Conservation (phyloP, 1,140 invertebrate genomes). For the Trypoxylus dichotomus region DNA sequence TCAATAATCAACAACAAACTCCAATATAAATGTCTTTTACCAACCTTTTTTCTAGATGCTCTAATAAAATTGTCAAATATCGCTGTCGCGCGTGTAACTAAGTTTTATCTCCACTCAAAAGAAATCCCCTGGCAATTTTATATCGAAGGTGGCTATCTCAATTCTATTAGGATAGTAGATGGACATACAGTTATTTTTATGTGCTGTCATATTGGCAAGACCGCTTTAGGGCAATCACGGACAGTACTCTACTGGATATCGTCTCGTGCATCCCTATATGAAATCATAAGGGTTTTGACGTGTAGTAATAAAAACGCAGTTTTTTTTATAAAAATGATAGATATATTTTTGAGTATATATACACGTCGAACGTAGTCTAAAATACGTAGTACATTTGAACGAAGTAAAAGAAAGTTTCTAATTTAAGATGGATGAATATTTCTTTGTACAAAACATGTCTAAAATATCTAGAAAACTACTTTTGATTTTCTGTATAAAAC, state of each 20-base stretch:
- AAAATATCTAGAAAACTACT: slow-evolving; percentile 55
- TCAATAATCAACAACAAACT: too few relatives aligned
- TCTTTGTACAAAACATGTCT: slow-evolving; percentile 52
- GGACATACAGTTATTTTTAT: slow-evolving; percentile 53
- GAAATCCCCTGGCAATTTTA: slow-evolving; percentile 36
- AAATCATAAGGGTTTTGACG: slow-evolving; percentile 9
- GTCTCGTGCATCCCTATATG: background rate
- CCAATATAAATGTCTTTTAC: background rate
- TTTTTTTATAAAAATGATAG: slow-evolving; percentile 31
- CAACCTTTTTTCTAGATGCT: background rate
- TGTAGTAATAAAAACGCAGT: slow-evolving; percentile 14
- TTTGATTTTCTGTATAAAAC: slow-evolving; percentile 53
- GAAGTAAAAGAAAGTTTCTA: slow-evolving; percentile 32
- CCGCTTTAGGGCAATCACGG: slow-evolving; percentile 38
- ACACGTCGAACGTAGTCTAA: slow-evolving; percentile 45
- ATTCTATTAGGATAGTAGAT: slow-evolving; percentile 50
- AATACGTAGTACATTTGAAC: slow-evolving; percentile 46
- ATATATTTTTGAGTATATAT: slow-evolving; percentile 36
- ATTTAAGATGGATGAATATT: slow-evolving; percentile 15
- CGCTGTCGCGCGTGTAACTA: slow-evolving; percentile 31
- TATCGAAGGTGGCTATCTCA: slow-evolving; percentile 50
- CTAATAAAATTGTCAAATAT: slow-evolving; percentile 25
- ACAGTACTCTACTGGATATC: background rate
- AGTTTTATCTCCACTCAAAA: slow-evolving; percentile 37
- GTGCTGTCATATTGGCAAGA: slow-evolving; percentile 52